Evolutionary conservation across 2,888 invertebrate genomes (phyloP), one percentile per base, ranked within the genome.

Genomic region (Syrphus vitripennis): DNA sequence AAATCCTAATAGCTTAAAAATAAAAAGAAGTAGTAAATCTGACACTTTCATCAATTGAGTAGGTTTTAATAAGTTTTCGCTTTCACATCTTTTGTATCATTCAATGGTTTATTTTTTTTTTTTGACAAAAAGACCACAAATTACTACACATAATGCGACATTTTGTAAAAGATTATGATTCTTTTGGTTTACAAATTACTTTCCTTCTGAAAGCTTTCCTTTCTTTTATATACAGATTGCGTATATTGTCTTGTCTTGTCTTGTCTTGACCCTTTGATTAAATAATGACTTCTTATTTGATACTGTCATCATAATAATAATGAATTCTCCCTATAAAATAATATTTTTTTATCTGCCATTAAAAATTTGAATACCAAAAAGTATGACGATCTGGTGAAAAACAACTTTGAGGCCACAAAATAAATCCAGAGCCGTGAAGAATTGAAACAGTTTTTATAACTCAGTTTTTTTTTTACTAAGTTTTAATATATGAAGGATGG

Each of bases 331-430:
- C 16, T 29, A 16, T n/a, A 63, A 26, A 42, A 63, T 63, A 26
- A 42, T 42, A 42, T 26, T 42, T 42, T 29, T 42, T 45, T 65
- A 31, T 31, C 19, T 7, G 19, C 4, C 19, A 65, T 45, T 31
- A 45, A 45, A 65, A 65, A 65, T 19, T 65, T 65, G 65, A 65
- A 65, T 45, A 45, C 19, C n/a, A 19, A 29, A 65, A 65, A 7
- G 45, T 65, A 45, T 31, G 65, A 31, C 9, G 40, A 12, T 63
- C 16, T 10, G 26, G 0, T 45, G n/a, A 19, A 45, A 26, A 45
- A 12, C 12, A 45, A 14, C 29, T 65, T 45, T 45, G 5, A 31
- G 19, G 45, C 65, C 42, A 14, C 19, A 12, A 61, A 40, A 16
- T 26, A 21, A 40, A 61, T 26, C 19, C 26, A 10, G n/a, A n/a